These are phyloP conservation scores for Aplysina aerophoba DNA, from an alignment of 37 sponge, comb jelly and placozoan genomes.

Conservation along the genomic window DNA sequence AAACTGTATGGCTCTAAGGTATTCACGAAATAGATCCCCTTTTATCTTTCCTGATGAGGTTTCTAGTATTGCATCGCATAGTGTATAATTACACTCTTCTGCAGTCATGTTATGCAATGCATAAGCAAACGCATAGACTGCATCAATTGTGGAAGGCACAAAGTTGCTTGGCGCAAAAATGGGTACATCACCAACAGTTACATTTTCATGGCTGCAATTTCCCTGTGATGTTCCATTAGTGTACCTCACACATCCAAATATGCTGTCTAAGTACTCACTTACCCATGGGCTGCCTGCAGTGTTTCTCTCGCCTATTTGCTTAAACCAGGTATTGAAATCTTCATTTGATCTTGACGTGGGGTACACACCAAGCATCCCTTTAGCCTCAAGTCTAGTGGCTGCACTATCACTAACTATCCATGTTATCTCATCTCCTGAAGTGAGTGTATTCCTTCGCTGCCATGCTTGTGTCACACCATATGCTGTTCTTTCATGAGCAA, in stretches of 20 bases:
- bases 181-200: background rate
- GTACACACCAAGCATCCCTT: conserved; percentile 46
- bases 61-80: conserved; percentile 31
- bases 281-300: conserved; percentile 68
- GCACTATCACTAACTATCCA: conserved; percentile 73
- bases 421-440: conserved; percentile 18
- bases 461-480: conserved; percentile 28
- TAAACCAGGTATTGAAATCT: conserved; percentile 55
- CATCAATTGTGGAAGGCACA: conserved; percentile 73
- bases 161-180: too few relatives aligned
- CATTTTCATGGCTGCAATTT: conserved; percentile 19
- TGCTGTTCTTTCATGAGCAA: conserved; percentile 37
- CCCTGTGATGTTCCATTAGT: background rate
- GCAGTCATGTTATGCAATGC: conserved; percentile 53
- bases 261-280: conserved; percentile 59
- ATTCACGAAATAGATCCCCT: conserved; percentile 32
- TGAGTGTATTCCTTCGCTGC: background rate
- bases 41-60: background rate
- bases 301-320: conserved; percentile 40
- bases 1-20: conserved; percentile 48
- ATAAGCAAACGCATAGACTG: conserved; percentile 72
- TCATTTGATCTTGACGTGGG: background rate
- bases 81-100: conserved; percentile 33
- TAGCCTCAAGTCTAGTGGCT: background rate
- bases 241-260: conserved; percentile 49